Evolutionary conservation across 2,888 invertebrate species (phyloP).

Genomic region (Scaptomyza flava): DNA sequence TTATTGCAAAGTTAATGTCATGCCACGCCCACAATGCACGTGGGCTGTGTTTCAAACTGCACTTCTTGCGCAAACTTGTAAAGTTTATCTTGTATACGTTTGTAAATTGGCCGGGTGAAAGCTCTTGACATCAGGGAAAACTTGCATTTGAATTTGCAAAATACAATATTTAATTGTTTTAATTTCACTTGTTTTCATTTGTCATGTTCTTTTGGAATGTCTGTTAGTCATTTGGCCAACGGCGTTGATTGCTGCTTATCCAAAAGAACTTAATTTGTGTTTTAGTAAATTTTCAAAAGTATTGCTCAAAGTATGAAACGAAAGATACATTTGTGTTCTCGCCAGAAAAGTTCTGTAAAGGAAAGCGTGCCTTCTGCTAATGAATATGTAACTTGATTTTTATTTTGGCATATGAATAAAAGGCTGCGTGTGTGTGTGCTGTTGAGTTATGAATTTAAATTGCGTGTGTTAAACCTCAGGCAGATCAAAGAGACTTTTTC

Average conservation of each 20-base stretch:
- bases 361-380: conserved; percentile 30
- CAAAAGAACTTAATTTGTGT: conserved; percentile 47
- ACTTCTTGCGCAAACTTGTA: conserved; percentile 17
- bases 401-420: conserved; percentile 57
- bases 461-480: conserved; percentile 31
- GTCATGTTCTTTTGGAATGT: conserved; percentile 3
- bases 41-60: conserved; percentile 5
- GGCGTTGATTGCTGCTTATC: conserved; percentile 14
- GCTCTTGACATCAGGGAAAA: conserved; percentile 20
- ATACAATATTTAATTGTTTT: conserved; percentile 75
- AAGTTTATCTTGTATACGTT: conserved; percentile 29
- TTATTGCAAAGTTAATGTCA: conserved; percentile 26
- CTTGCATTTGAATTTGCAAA: conserved; percentile 47
- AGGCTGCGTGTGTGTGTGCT: conserved; percentile 12
- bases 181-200: conserved; percentile 47
- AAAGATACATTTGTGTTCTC: conserved; percentile 16
- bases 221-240: conserved; percentile 24
- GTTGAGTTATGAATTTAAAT: conserved; percentile 23
- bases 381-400: conserved; percentile 45
- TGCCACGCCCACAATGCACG: conserved; percentile 19
- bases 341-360: conserved; percentile 11
- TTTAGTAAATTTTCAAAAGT: conserved; percentile 50
- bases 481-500: conserved; percentile 11
- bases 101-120: conserved; percentile 26
- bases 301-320: conserved; percentile 9